Evolutionary conservation across 2,888 invertebrate genomes (phyloP).

Genomic region (Dryobota labecula): DNA sequence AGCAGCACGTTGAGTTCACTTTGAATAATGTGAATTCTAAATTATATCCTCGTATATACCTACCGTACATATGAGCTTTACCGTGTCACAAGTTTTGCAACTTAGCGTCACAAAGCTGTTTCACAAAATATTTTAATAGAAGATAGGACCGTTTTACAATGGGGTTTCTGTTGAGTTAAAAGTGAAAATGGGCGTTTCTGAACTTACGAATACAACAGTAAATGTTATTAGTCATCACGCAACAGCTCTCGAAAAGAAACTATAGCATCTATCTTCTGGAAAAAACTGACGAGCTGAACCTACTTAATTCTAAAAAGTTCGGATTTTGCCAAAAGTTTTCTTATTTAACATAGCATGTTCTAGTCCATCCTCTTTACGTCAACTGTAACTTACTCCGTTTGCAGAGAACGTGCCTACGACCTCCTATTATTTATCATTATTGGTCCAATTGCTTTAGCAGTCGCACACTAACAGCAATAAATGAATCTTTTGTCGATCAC

Average conservation of each 20-base stretch:
- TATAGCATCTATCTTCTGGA: not conserved
- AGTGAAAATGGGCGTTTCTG: not conserved
- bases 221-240: not conserved
- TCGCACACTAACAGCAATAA: constrained; percentile 13
- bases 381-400: too few relatives aligned
- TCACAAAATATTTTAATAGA: not conserved
- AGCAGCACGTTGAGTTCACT: constrained; percentile 18
- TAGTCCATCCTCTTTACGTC: too few relatives aligned
- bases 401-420: not conserved
- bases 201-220: not conserved
- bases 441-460: not conserved
- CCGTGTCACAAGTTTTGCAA: constrained; percentile 24
- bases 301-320: not conserved
- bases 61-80: constrained; percentile 13
- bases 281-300: not conserved
- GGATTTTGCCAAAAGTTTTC: not conserved
- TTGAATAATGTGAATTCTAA: constrained; percentile 41
- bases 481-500: constrained; percentile 33
- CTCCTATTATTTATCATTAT: not conserved
- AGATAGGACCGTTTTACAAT: not conserved
- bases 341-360: not conserved
- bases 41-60: constrained; percentile 31
- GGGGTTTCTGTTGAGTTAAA: not conserved
- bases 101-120: not conserved
- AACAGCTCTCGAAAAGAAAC: not conserved